These are phyloP conservation scores for Cryptoblepharus egeriae DNA, from an alignment of 2,797 vertebrate species.

Conservation along the genomic window DNA sequence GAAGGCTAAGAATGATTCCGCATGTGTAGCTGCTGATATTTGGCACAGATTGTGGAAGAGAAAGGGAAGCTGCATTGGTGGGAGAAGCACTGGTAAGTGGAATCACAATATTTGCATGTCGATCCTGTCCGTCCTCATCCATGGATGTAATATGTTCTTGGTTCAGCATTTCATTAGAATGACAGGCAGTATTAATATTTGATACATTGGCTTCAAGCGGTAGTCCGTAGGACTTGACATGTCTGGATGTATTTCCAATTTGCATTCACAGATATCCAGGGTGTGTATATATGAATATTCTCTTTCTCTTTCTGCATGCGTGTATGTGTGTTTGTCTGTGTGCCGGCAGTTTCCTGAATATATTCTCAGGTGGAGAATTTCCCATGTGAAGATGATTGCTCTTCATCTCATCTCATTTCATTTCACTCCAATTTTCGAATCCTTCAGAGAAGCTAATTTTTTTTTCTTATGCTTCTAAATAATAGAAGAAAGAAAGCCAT, in stretches of 20 bases:
- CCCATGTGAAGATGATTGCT: no score
- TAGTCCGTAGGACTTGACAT: background rate
- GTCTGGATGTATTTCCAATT: background rate
- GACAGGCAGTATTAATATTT: conserved; percentile 41
- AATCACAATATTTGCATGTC: conserved; percentile 45
- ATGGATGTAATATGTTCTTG: conserved; percentile 20
- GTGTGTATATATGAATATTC: no score
- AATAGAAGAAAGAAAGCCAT: background rate
- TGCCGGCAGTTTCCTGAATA: conserved; percentile 48
- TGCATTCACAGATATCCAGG: background rate
- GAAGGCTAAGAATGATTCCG: conserved; percentile 66
- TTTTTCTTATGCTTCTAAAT: conserved; percentile 15
- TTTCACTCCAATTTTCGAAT: conserved; percentile 1
- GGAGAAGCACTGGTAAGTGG: conserved; percentile 70
- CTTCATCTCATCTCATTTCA: no score
- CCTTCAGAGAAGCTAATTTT: background rate
- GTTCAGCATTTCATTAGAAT: background rate
- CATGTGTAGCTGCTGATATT: conserved; percentile 72
- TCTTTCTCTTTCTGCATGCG: no score
- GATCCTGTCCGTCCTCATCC: background rate
- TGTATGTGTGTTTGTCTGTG: background rate
- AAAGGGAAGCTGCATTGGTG: conserved; percentile 69
- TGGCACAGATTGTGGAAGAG: conserved; percentile 79
- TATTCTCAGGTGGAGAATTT: background rate
- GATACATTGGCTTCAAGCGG: conserved; percentile 48